A percentile compares a stretch with the other conserved stretches of the same genome.
These are phyloP conservation scores for Clusia tigrina DNA, from an alignment of 2,888 invertebrate species.

Conservation along the genomic window DNA sequence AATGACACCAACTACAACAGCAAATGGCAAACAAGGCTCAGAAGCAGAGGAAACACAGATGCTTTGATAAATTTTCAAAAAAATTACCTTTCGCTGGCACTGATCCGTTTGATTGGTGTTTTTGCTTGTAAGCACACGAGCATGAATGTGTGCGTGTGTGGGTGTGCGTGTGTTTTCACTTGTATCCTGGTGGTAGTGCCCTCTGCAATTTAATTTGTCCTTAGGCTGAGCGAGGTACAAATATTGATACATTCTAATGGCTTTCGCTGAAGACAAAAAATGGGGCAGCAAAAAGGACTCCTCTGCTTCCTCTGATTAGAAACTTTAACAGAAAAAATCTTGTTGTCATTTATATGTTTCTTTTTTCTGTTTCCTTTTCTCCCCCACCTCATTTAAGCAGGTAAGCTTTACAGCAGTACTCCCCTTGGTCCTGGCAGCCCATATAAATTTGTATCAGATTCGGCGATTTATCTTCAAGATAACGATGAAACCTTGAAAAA, in stretches of 20 bases:
- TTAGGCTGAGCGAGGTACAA: slow-evolving; percentile 47
- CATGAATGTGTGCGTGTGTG: slow-evolving; percentile 21
- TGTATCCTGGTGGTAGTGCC: slow-evolving; percentile 36
- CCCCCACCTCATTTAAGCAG: too few species aligned
- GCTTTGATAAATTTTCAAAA: not conserved
- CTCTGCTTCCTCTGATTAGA: not conserved
- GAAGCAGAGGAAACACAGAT: slow-evolving; percentile 2
- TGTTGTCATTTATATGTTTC: slow-evolving; percentile 6
- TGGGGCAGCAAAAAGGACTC: not conserved
- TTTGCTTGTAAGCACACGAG: not conserved
- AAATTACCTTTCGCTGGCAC: not conserved
- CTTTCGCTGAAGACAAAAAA: slow-evolving; percentile 31
- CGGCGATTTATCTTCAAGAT: too few species aligned
- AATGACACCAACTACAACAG: too few species aligned
- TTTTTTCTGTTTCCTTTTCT: not conserved
- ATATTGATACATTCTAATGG: slow-evolving; percentile 58
- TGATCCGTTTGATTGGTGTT: slow-evolving; percentile 3
- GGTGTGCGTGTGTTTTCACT: slow-evolving; percentile 16
- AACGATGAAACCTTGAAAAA: too few species aligned
- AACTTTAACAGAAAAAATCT: not conserved
- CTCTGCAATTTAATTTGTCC: slow-evolving; percentile 52
- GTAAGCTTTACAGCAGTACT: too few species aligned
- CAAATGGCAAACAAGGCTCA: too few species aligned
- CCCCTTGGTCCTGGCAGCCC: too few species aligned
- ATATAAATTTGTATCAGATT: too few species aligned